Evolutionary conservation across 2,888 invertebrate genomes (phyloP).

Genomic region (Archaeoteleia sp.): DNA sequence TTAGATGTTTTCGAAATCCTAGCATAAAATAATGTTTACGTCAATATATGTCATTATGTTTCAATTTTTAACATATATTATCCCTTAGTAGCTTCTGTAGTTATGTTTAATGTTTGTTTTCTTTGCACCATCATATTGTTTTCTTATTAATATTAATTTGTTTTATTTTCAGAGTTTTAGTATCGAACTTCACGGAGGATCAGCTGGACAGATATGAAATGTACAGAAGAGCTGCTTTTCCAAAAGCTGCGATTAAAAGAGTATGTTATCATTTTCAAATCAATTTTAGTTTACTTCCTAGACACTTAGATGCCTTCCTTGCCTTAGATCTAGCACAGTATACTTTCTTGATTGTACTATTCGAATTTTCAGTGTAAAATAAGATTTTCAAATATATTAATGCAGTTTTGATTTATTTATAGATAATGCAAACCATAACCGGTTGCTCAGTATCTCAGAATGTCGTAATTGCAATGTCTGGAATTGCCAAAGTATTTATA

Average conservation of each 20-base stretch:
- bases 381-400: slow-evolving; percentile 2
- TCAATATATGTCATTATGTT: no score
- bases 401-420: no score
- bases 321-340: no score
- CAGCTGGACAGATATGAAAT: slow-evolving; percentile 99
- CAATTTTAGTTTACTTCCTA: no score
- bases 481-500: slow-evolving; percentile 99
- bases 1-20: no score
- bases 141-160: slow-evolving; percentile 10
- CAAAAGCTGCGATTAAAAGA: slow-evolving; percentile 97
- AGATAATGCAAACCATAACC: slow-evolving; percentile 97
- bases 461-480: slow-evolving; percentile 99
- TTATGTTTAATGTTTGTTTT: no score
- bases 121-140: neutral
- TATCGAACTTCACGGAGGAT: slow-evolving; percentile 99
- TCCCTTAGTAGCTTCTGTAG: no score
- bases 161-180: slow-evolving; percentile 89
- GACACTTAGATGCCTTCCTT: no score
- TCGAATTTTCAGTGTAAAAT: neutral
- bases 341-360: slow-evolving; percentile 9
- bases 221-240: slow-evolving; percentile 97
- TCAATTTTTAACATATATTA: no score
- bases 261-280: no score
- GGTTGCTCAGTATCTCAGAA: slow-evolving; percentile 98
- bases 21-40: no score